Base-by-base conservation (phyloP, 2,113 vertebrate species). In the Pseudonaja textilis region DNA sequence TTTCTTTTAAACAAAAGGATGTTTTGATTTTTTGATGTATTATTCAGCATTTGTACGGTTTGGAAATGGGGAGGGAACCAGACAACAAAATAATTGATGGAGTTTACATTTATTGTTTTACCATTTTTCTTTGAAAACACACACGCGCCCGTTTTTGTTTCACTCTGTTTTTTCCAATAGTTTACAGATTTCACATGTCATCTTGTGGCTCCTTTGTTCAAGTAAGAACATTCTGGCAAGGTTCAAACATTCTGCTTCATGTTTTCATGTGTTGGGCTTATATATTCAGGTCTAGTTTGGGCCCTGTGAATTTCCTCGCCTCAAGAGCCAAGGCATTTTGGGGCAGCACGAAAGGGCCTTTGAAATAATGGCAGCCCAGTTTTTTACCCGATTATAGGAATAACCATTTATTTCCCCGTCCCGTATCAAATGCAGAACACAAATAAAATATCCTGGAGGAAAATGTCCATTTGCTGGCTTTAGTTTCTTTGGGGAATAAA, bases 1-100 rank as follows among this genome's bases (percentile, higher is more conserved):
- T 95, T 96, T 59, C 64, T 87, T 93, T 96, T 96, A 29, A n/a
- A 90, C 25, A 64, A n/a, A n/a, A 47, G 29, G 29, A 81, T 61
- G n/a, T 94, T 11, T 91, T 34, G 59, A 90, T 93, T 95, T 94
- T 50, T 94, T 85, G 93, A 93, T 52, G 90, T 0, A 0, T 89
- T 22, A 88, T 85, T 92, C 92, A 90, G n/a, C 90, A 26, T 45
- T 0, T 85, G 93, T 0, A 0, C 55, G 7, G 59, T 0, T 1
- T 3, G 8, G 25, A 95, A 95, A 91, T 57, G 89, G 93, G 55
- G 85, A 90, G 57, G 3, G 25, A 86, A 57, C 34, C 34, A 20
- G 91, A 93, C 85, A 1, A 0, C 1, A 0, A 0, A 18, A 20
- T 47, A 88, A 55, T 52, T 34, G 18, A 3, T 86, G 42, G 55